phyloP scores from a whole-genome alignment of 2,113 vertebrate species.

The Aptenodytes forsteri region DNA sequence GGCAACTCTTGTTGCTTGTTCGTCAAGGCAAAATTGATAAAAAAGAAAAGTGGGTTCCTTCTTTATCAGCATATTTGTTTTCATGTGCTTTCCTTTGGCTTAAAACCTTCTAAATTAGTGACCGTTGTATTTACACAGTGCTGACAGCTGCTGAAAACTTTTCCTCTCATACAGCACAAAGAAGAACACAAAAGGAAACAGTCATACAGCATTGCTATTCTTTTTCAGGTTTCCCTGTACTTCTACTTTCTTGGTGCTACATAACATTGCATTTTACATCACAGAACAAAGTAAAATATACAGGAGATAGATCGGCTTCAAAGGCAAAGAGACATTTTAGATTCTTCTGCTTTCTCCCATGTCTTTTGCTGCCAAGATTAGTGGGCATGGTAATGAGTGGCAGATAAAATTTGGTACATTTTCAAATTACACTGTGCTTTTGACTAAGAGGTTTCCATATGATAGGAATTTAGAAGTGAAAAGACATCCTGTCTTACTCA shows the following conservation, averaged over 20 bases:
- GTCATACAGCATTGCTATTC: background rate
- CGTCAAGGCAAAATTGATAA: background rate
- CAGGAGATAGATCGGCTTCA: background rate
- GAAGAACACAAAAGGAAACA: background rate
- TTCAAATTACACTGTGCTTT: background rate
- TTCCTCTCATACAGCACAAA: background rate
- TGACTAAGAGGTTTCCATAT: background rate
- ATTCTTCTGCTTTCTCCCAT: background rate
- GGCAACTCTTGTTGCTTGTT: background rate
- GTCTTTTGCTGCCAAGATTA: background rate
- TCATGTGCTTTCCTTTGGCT: background rate
- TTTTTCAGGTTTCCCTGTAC: background rate
- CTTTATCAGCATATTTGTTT: background rate
- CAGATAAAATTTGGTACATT: background rate
- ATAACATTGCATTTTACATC: background rate
- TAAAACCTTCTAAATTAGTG: background rate
- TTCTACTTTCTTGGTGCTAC: background rate
- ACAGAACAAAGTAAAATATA: background rate
- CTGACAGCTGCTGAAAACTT: background rate
- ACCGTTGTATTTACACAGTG: background rate
- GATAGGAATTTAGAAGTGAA: background rate
- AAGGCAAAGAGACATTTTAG: background rate
- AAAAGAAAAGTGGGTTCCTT: background rate
- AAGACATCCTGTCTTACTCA: background rate
- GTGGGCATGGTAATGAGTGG: background rate